Evolutionary conservation across 2,797 vertebrate species (phyloP).

Genomic region (Molossus molossus): DNA sequence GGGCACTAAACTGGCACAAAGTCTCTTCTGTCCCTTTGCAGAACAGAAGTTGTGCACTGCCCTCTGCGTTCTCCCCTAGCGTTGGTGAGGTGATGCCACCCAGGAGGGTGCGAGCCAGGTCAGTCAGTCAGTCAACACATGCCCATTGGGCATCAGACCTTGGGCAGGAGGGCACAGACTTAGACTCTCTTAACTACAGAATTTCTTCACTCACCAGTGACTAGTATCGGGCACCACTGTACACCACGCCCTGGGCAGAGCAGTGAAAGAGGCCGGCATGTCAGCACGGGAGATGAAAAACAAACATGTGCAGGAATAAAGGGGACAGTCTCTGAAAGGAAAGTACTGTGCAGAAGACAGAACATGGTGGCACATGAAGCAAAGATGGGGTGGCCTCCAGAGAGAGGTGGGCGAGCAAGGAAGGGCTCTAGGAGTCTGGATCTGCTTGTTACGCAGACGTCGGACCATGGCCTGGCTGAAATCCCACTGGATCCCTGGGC

Average conservation of each 20-base stretch:
- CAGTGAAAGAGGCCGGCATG: background rate
- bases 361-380: background rate
- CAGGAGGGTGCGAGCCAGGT: background rate
- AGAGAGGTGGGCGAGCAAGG: background rate
- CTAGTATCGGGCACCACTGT: background rate
- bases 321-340: background rate
- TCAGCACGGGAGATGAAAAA: background rate
- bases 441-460: background rate
- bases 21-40: background rate
- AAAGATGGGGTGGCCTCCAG: background rate
- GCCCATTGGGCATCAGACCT: background rate
- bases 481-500: too few species aligned
- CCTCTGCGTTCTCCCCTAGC: background rate
- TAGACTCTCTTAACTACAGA: background rate
- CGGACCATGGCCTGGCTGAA: background rate
- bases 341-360: background rate
- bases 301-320: background rate
- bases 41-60: background rate
- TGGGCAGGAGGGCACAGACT: background rate
- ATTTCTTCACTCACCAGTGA: background rate
- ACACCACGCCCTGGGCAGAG: background rate
- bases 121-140: background rate
- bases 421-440: background rate
- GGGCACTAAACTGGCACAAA: background rate
- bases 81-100: background rate